These are phyloP conservation scores for Heliconius eleuchia DNA, from an alignment of 1,140 invertebrate genomes.

Conservation along the genomic window DNA sequence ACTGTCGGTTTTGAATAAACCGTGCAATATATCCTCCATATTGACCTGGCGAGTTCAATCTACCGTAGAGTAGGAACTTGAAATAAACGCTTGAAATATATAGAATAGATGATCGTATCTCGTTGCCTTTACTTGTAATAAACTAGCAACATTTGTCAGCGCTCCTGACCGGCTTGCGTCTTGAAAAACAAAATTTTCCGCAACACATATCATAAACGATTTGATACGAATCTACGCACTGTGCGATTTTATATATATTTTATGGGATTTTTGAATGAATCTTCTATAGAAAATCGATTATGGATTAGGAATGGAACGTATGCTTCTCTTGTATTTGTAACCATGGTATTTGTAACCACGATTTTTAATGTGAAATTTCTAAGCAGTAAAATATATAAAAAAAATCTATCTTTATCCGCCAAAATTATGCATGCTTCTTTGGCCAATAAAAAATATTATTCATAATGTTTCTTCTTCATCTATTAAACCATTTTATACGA, in stretches of 20 bases:
- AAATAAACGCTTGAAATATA: not conserved
- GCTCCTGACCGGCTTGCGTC: constrained; percentile 42
- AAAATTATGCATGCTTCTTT: too few species aligned
- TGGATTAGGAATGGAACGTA: too few species aligned
- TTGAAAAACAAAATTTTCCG: constrained; percentile 79
- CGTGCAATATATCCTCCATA: not conserved
- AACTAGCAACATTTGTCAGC: constrained; percentile 73
- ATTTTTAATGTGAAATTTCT: too few species aligned
- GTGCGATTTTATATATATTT: not conserved
- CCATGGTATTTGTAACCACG: too few species aligned
- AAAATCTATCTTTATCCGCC: too few species aligned
- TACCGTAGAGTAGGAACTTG: not conserved
- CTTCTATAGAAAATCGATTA: too few species aligned
- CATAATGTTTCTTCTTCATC: too few species aligned
- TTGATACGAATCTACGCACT: constrained; percentile 53
- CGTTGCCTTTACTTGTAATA: constrained; percentile 44
- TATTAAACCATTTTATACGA: too few species aligned
- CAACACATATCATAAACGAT: constrained; percentile 76
- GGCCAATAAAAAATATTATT: too few species aligned
- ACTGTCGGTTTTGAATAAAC: not conserved
- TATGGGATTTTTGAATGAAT: too few species aligned
- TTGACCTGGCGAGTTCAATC: constrained; percentile 5
- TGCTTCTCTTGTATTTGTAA: too few species aligned
- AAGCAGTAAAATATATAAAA: too few species aligned
- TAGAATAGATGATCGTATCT: constrained; percentile 5